Evolutionary conservation across 92 coral and sea anemone species (phyloP).

Genomic region (Phymanthus crucifer): DNA sequence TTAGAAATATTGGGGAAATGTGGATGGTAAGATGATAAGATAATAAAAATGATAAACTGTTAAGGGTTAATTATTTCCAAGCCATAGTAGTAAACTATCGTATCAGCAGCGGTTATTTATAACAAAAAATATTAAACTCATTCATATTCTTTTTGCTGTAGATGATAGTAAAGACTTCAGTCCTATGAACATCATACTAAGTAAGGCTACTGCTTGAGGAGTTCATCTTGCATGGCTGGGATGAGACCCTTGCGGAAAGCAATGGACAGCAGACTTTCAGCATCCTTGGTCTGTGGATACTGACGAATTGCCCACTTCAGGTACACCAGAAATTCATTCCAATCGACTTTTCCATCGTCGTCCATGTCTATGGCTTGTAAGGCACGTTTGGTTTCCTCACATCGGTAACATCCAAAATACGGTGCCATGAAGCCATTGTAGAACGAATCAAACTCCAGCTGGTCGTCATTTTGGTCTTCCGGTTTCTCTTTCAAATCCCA

Average conservation of each 20-base stretch:
- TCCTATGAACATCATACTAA: background rate
- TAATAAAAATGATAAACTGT: too few relatives aligned
- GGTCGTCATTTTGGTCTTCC: constrained; percentile 38
- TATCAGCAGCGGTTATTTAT: too few relatives aligned
- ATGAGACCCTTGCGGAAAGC: constrained; percentile 67
- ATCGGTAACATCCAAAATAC: constrained; percentile 56
- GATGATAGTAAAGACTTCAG: background rate
- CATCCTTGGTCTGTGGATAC: constrained; percentile 30
- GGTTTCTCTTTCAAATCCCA: constrained; percentile 50
- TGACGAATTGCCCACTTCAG: constrained; percentile 40
- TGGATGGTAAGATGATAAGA: too few relatives aligned
- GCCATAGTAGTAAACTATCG: too few relatives aligned
- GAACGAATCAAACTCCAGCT: constrained; percentile 55
- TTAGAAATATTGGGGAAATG: too few relatives aligned
- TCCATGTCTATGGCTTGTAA: constrained; percentile 56
- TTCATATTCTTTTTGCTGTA: background rate
- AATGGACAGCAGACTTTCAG: constrained; percentile 24
- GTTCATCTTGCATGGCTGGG: constrained; percentile 83
- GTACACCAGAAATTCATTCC: constrained; percentile 44
- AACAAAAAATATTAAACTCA: background rate
- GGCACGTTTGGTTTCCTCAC: constrained; percentile 41
- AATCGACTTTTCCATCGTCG: constrained; percentile 46
- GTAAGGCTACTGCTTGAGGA: constrained; percentile 6
- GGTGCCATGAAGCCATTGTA: constrained; percentile 68
- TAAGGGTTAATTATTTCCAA: too few relatives aligned